Evolutionary conservation across 2,888 invertebrate species (phyloP).

Genomic region (Liopterus haemorrhoidalis): DNA sequence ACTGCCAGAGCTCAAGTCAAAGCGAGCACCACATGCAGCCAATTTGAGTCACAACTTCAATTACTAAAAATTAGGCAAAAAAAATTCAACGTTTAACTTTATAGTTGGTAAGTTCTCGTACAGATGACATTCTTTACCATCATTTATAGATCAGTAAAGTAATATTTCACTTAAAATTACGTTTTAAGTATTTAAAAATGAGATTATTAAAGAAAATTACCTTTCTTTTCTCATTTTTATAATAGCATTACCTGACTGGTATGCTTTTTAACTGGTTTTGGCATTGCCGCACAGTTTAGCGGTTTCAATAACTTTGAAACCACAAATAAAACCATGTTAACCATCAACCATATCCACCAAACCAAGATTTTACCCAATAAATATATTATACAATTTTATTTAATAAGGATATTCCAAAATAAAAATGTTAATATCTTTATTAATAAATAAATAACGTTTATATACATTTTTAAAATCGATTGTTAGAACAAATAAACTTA

Average conservation of each 20-base stretch:
- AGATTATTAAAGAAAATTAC: conserved; percentile 48
- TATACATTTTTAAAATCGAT: no score
- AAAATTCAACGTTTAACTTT: no score
- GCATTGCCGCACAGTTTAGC: no score
- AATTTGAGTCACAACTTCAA: no score
- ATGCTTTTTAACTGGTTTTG: no score
- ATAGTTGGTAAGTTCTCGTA: no score
- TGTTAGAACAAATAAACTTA: no score
- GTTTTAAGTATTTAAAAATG: conserved; percentile 32
- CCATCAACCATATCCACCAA: conserved; percentile 18
- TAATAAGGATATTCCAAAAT: no score
- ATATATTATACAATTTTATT: conserved; percentile 15
- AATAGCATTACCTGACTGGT: conserved; percentile 32
- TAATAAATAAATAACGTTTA: no score
- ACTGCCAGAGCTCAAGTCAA: no score
- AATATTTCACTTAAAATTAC: conserved; percentile 40
- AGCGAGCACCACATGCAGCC: conserved; percentile 16
- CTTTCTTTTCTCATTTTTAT: conserved; percentile 41
- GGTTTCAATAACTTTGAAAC: conserved; percentile 43
- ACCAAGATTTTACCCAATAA: conserved; percentile 20
- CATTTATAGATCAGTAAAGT: conserved; percentile 45
- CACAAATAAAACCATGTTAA: conserved; percentile 24
- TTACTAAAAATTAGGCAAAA: conserved; percentile 4
- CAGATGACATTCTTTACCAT: no score
- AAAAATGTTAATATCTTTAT: no score